Evolutionary conservation across 2,113 vertebrate species (phyloP), one percentile per base, ranked within the genome.

Genomic region (Gambusia affinis): DNA sequence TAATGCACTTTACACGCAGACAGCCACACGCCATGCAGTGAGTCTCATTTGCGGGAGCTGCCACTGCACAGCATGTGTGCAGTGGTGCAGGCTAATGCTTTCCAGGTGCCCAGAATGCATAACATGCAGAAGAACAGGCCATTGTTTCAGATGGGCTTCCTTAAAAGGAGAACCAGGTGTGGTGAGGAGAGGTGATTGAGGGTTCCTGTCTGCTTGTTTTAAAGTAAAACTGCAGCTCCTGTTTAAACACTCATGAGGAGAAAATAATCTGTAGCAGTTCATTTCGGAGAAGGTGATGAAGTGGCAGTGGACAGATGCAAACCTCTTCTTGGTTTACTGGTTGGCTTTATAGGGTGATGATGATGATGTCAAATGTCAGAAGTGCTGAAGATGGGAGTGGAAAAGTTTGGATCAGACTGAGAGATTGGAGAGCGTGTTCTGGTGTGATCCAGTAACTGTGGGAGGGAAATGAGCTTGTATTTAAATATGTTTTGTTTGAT

Each of bases 141-240:
- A 93, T 91, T 93, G 91, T 93, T 91, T 66, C 71, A 17, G 24
- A 57, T 54, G 85, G 67, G 78, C 78, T 81, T 80, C 74, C 60
- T 35, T 0, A 72, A 92, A 89, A 94, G 76, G 29, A 86, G 81
- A 85, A 88, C 78, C 90, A 89, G 88, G 80, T 93, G 94, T 4
- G 31, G 70, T 35, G 35, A 63, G 62, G 66, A 22, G 77, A 39
- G 39, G 51, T 71, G 42, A 66, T 57, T 42, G 42, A 37, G 66
- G 30, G 1, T 72, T 78, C 0, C 71, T 22, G 64, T 70, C 70
- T 64, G 70, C 60, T 42, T 60, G 19, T 0, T 44, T 67, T 28
- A 1, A 6, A 57, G 51, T 60, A 19, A 7, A 24, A 24, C 29
- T 8, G 60, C 1, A 31, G 42, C 60, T 28, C 35, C 35, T 7